Evolutionary conservation across 2,797 vertebrate genomes (phyloP).

Genomic region (Nasua narica): DNA sequence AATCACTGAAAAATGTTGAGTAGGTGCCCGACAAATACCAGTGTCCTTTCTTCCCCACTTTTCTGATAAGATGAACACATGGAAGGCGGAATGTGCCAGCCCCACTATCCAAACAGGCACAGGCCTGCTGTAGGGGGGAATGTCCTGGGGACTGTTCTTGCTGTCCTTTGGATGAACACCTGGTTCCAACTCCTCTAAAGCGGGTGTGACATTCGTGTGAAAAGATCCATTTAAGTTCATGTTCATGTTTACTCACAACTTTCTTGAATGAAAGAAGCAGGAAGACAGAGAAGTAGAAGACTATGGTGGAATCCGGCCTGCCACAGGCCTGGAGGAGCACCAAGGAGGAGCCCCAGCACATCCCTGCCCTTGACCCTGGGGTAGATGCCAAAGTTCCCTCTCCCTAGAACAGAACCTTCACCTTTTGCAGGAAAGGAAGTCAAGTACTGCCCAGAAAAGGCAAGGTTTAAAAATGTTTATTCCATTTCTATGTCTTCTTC

Average conservation of each 20-base stretch:
- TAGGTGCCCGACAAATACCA: neutral
- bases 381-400: neutral
- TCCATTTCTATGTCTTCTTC: too few relatives aligned
- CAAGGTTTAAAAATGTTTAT: neutral
- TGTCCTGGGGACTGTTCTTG: too few relatives aligned
- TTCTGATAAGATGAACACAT: neutral
- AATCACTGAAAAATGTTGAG: neutral
- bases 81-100: neutral
- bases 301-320: rapidly evolving
- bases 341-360: too few relatives aligned
- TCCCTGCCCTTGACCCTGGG: neutral
- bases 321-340: rapidly evolving
- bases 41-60: neutral
- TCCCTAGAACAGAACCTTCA: neutral
- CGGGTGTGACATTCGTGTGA: neutral
- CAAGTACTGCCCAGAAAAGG: neutral
- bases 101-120: rapidly evolving
- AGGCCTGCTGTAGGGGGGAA: neutral
- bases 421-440: neutral
- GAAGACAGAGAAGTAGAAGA: neutral
- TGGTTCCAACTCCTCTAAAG: neutral
- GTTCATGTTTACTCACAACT: neutral
- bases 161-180: neutral
- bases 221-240: neutral
- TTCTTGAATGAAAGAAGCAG: neutral